A percentile compares a stretch with the other conserved stretches of the same genome.
These are phyloP conservation scores for Lomographa bimaculata DNA, from an alignment of 2,888 invertebrate species.

Conservation along the genomic window DNA sequence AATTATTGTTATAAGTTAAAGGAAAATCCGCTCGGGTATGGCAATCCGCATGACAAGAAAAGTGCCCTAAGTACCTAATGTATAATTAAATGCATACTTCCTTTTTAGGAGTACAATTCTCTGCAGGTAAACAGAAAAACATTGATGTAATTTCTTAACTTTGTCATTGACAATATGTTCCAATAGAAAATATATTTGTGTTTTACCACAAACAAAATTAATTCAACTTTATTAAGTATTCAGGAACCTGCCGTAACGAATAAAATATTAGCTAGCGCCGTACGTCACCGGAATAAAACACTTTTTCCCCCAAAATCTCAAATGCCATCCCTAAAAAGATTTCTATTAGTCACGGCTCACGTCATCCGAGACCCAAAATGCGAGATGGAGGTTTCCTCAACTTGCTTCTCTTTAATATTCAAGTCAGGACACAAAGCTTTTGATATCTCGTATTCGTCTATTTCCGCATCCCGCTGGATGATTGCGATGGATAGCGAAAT, in stretches of 20 bases:
- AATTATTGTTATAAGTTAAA: too few species aligned
- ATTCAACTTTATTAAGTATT: too few species aligned
- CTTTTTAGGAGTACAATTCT: too few species aligned
- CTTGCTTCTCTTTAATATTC: conserved; percentile 32
- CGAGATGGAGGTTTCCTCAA: conserved; percentile 14
- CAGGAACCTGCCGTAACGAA: conserved; percentile 7
- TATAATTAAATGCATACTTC: too few species aligned
- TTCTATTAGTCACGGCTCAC: conserved; percentile 32
- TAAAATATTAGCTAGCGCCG: conserved; percentile 5
- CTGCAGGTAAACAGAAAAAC: too few species aligned
- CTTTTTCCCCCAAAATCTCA: conserved; percentile 23
- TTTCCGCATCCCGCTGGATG: conserved; percentile 15
- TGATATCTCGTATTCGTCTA: conserved; percentile 28
- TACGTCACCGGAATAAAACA: conserved; percentile 18
- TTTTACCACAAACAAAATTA: too few species aligned
- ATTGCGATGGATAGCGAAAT: conserved; percentile 14
- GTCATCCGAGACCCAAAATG: conserved; percentile 17
- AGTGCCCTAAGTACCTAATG: too few species aligned
- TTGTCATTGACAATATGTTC: too few species aligned
- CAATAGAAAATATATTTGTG: too few species aligned
- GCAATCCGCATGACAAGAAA: too few species aligned
- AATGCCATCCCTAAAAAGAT: conserved; percentile 29
- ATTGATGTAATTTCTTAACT: too few species aligned
- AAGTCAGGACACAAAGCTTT: conserved; percentile 27
- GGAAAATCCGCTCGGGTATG: too few species aligned